phyloP scores from a whole-genome alignment of 2,888 invertebrate genomes.

The Acrobasis suavella region DNA sequence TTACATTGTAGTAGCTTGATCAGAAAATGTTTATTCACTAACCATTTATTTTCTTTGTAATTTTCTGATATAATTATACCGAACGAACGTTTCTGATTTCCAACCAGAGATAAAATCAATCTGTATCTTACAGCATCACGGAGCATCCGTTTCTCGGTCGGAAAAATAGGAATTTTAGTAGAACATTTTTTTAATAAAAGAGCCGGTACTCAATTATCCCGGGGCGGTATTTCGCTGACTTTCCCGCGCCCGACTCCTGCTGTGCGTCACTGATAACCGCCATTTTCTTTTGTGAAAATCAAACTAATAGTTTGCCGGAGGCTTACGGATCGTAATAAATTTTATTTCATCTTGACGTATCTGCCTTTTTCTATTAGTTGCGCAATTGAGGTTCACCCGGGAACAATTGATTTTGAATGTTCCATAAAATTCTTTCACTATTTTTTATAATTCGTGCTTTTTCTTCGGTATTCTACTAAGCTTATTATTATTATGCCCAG shows the following conservation, averaged over 20 bases:
- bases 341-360: constrained; percentile 62
- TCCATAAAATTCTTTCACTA: neutral
- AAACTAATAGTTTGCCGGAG: constrained; percentile 61
- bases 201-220: constrained; percentile 36
- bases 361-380: constrained; percentile 61
- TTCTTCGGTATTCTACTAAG: no score
- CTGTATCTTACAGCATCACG: neutral
- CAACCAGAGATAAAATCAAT: no score
- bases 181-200: constrained; percentile 22
- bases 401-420: constrained; percentile 37
- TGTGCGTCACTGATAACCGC: constrained; percentile 48
- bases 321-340: constrained; percentile 62
- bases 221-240: constrained; percentile 47
- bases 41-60: no score
- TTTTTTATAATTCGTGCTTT: no score
- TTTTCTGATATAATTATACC: no score
- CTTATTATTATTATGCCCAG: no score
- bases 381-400: constrained; percentile 35
- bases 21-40: neutral
- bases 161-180: constrained; percentile 5
- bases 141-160: neutral
- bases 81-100: no score
- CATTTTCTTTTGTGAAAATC: constrained; percentile 62
- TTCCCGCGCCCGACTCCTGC: constrained; percentile 36
- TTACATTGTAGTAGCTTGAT: neutral